Conservation (phyloP, 2,797 vertebrate species). For the Cyclura pinguis region DNA sequence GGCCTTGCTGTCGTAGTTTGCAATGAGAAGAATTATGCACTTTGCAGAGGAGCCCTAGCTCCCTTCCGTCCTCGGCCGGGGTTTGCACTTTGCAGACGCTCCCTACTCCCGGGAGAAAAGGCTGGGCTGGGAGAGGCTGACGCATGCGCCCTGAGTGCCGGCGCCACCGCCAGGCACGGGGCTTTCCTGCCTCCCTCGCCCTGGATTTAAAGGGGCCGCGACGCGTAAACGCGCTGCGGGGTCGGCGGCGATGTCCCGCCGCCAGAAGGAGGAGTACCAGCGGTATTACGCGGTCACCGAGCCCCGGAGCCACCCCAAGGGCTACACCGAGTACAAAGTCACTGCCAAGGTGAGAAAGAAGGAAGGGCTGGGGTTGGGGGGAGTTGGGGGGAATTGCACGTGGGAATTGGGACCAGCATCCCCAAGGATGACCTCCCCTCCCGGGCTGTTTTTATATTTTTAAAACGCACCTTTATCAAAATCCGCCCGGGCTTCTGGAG, state of each 20-base stretch:
- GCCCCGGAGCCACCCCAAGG: conserved; percentile 89
- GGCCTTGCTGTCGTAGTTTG: too few species aligned
- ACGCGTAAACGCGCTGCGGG: background rate
- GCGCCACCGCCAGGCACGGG: too few species aligned
- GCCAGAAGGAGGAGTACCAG: conserved; percentile 86
- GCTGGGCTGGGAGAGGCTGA: background rate
- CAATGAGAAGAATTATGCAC: too few species aligned
- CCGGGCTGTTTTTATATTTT: too few species aligned
- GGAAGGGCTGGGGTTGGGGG: background rate
- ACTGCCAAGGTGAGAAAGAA: conserved; percentile 85
- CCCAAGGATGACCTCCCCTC: too few species aligned
- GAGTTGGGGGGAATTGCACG: background rate
- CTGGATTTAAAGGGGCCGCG: conserved; percentile 26
- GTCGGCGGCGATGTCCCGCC: conserved; percentile 83
- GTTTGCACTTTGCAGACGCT: conserved; percentile 19
- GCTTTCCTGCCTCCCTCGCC: too few species aligned
- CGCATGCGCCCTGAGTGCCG: conserved; percentile 35
- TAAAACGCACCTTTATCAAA: too few species aligned
- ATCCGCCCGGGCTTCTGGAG: background rate
- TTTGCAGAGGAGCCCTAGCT: background rate
- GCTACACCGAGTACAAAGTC: conserved; percentile 93
- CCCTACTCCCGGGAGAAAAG: background rate
- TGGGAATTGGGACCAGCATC: background rate
- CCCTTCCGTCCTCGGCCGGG: too few species aligned
- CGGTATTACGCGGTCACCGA: conserved; percentile 88